Base-by-base conservation (phyloP, 1,140 invertebrate genomes). In the Planococcus citri region DNA sequence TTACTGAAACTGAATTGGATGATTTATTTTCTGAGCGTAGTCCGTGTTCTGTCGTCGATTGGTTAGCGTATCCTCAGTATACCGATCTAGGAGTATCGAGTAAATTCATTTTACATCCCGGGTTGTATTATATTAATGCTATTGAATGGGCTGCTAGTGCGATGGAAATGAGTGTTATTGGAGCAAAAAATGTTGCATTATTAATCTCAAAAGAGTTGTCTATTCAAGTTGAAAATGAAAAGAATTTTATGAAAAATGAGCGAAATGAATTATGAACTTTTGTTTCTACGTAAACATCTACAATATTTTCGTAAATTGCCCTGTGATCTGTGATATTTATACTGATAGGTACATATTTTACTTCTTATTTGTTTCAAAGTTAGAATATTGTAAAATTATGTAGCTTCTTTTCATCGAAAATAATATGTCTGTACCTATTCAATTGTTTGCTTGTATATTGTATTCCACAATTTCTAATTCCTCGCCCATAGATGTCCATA, bases 141-240 rank as follows among this genome's bases (percentile, higher is more conserved):
- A 85, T 88, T 69, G 87, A 89, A 77, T 83, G 83, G 81, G 82
- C 82, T 12, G 86, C 85, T 1, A 87, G 85, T 76, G 84, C 87
- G 0, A 88, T 89, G 82, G 87, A 89, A 79, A 88, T 88, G 85
- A 84, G 82, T 76, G 80, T 82, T 20, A 83, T 89, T 70, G 82
- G 80, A 61, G 86, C 80, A 0, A 82, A 82, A 76, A 89, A 89
- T 79, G 82, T 84, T 33, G 87, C 86, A 20, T 77, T 86, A 67
- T 76, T 73, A 37, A 57, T 70, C 9, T 38, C 70, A 27, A 71
- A 72, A 57, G 37, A 71, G 10, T 21, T 69, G 6, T 64, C 20
- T 25, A 33, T 17, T 51, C 41, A 17, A 51, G 17, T n/a, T 37
- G 14, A 14, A 17, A 51, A 51, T 33, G 41, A 51, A 9, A n/a